Conservation (phyloP, 2,113 vertebrate species). For the Setophaga petechia region DNA sequence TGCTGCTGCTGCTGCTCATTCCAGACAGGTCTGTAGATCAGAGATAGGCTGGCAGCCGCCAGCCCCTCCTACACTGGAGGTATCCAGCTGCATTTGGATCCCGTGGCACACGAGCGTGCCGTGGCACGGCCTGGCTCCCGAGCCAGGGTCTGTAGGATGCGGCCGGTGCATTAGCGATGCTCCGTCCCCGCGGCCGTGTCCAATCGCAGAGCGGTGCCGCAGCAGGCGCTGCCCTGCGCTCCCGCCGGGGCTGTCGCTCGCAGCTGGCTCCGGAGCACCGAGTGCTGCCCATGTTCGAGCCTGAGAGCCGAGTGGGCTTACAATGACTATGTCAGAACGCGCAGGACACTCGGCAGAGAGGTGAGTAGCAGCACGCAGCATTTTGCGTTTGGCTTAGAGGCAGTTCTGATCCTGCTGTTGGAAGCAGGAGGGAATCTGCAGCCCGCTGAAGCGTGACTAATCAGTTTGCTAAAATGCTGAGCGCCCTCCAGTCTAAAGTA, state of each 20-base stretch:
- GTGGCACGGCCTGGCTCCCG: not conserved
- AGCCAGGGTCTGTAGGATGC: accelerated
- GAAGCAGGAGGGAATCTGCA: slow-evolving; percentile 1
- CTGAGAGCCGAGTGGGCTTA: accelerated
- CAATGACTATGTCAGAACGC: slow-evolving; percentile 42
- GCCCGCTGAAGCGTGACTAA: slow-evolving; percentile 59
- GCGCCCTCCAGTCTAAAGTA: not conserved
- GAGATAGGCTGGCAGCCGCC: not conserved
- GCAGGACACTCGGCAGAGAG: not conserved
- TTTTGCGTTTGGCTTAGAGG: not conserved
- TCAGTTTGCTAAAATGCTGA: slow-evolving; percentile 38
- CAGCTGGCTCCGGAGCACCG: not conserved
- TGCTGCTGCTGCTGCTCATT: not conserved
- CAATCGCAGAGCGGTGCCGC: not conserved
- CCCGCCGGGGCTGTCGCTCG: not conserved
- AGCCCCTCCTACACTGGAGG: not conserved
- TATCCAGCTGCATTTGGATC: not conserved
- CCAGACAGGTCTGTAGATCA: not conserved
- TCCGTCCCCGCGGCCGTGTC: not conserved
- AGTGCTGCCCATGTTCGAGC: not conserved
- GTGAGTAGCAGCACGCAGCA: not conserved
- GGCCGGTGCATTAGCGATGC: not conserved
- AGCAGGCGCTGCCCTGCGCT: not conserved
- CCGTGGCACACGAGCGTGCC: accelerated
- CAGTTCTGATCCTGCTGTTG: not conserved